Evolutionary conservation across 2,113 vertebrate species (phyloP), one percentile per base, ranked within the genome.

Genomic region (Triplophysa siluroides): DNA sequence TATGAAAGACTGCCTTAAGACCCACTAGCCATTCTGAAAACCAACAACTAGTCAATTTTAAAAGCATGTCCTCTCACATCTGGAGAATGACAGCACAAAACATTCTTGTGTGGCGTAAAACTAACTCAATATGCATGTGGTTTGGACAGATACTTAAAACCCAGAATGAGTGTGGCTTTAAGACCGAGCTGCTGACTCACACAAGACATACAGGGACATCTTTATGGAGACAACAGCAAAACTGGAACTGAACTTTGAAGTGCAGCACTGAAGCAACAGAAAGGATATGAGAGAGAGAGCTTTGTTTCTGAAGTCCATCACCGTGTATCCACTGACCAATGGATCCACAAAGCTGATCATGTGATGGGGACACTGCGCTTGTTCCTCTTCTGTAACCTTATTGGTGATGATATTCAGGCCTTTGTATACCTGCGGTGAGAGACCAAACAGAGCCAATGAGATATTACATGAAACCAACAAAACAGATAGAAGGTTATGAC

Each of bases 271-370:
- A 56, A 4, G 43, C 1, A 9, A n/a, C 1, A 11, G 9, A 86
- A 91, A 98, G 97, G 98, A 99, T 99, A 99, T 99, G 56, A 98
- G 88, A 66, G 93, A 54, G 75, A 94, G 80, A 0, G 96, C 96
- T 90, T 94, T 95, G 91, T 97, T 95, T 83, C 95, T 93, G 93
- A 98, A 99, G 91, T 99, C 97, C 88, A 97, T 93, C 84, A 99
- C 96, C 0, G 96, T 98, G 89, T 95, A 97, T 91, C 90, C 93
- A 88, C 80, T 85, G 84, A 95, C 92, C 0, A 98, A 89, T 4
- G 98, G 97, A 89, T 99, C 98, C 91, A 98, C 92, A 10, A 96
- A 97, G 88, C 95, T 92, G 92, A 98, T 96, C 98, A 99, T 99
- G 91, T 99, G 98, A 89, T 99, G 97, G 0, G 21, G 91, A 91